Percentiles rank a stretch among this genome's conserved stretches.
Evolutionary conservation across 2,797 vertebrate species (phyloP).

Genomic region (Knipowitschia caucasica): DNA sequence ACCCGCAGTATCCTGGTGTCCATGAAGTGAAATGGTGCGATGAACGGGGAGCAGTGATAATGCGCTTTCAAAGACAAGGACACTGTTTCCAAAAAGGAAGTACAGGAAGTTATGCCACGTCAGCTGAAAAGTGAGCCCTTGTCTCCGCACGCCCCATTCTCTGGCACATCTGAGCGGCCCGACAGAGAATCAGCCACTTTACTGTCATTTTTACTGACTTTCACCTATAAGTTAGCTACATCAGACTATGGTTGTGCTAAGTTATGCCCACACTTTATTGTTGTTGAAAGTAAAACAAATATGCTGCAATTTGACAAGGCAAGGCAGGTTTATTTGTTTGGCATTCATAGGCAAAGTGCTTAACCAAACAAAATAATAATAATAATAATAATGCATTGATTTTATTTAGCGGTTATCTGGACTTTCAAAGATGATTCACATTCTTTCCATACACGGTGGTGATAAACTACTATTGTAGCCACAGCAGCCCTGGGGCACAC

Average conservation of each 20-base stretch:
- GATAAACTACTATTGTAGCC: too few relatives aligned
- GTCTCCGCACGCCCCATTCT: constrained; percentile 18
- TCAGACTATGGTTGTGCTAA: neutral
- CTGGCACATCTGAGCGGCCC: constrained; percentile 11
- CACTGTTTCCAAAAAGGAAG: constrained; percentile 17
- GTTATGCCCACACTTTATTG: neutral
- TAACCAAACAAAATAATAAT: too few relatives aligned
- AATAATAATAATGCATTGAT: too few relatives aligned
- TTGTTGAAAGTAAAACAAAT: neutral
- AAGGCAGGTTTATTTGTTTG: too few relatives aligned
- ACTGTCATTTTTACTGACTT: neutral
- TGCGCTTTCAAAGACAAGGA: constrained; percentile 34
- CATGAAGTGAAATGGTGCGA: constrained; percentile 13
- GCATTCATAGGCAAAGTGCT: too few relatives aligned
- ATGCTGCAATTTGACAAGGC: too few relatives aligned
- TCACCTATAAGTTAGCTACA: neutral
- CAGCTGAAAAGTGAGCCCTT: constrained; percentile 47
- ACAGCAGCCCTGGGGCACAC: too few relatives aligned
- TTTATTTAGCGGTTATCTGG: too few relatives aligned
- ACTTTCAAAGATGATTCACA: too few relatives aligned
- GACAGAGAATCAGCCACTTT: constrained; percentile 1
- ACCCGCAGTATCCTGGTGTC: neutral
- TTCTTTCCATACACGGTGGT: too few relatives aligned
- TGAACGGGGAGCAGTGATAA: constrained; percentile 13
- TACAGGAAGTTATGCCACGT: constrained; percentile 24